Evolutionary conservation across 2,888 invertebrate genomes (phyloP).

Genomic region (Agonopterix heracliana): DNA sequence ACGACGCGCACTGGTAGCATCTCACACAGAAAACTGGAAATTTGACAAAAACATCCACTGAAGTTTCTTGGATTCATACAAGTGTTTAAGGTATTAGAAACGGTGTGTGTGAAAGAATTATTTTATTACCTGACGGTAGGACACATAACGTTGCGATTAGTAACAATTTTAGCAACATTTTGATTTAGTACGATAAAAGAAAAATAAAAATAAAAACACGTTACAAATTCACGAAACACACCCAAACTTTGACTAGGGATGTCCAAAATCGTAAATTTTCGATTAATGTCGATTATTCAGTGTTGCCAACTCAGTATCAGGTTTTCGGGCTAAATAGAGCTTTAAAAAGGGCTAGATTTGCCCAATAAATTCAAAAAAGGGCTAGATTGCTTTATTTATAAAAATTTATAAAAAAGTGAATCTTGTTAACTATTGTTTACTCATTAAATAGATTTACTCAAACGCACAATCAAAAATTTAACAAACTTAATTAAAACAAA

Average conservation of each 20-base stretch:
- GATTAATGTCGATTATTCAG: too few species aligned
- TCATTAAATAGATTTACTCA: too few species aligned
- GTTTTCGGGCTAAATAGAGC: too few species aligned
- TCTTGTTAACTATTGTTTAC: too few species aligned
- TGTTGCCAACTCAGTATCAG: too few species aligned
- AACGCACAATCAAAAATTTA: too few species aligned
- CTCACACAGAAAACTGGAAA: conserved; percentile 82
- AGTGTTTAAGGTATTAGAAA: neutral
- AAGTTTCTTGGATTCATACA: neutral
- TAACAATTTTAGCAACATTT: conserved; percentile 16
- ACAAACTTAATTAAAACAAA: too few species aligned
- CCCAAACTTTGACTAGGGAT: conserved; percentile 8
- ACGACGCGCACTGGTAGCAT: conserved; percentile 96
- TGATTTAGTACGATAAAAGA: conserved; percentile 4
- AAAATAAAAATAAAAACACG: conserved; percentile 4
- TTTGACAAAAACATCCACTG: neutral
- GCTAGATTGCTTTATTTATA: too few species aligned
- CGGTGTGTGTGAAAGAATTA: neutral
- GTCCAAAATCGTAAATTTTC: neutral
- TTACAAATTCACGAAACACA: conserved; percentile 11
- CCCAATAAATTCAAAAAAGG: too few species aligned
- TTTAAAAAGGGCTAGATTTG: too few species aligned
- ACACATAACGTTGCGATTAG: conserved; percentile 18
- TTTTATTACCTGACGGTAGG: conserved; percentile 25
- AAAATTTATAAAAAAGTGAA: too few species aligned